phyloP scores from a whole-genome alignment of 2,888 invertebrate species.

The Thymelicus sylvestris region DNA sequence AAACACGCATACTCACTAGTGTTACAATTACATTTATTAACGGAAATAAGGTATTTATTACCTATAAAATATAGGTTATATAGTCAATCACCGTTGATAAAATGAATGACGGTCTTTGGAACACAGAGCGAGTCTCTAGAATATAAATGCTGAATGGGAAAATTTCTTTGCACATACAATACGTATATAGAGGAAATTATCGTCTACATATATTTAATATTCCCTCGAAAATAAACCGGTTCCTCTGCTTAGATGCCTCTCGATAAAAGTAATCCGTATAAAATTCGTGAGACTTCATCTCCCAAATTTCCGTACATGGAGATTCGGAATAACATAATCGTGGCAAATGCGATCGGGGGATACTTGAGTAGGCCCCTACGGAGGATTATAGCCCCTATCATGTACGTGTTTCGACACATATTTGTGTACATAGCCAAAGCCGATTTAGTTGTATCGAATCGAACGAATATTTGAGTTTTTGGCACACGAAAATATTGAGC shows the following conservation, averaged over 20 bases:
- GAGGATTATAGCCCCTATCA: constrained; percentile 25
- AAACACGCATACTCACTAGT: no score
- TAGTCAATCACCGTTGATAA: no score
- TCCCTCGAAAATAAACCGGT: neutral
- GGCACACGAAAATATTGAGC: constrained; percentile 10
- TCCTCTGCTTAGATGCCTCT: neutral
- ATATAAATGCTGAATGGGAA: neutral
- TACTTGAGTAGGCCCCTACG: constrained; percentile 22
- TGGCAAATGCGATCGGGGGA: constrained; percentile 29
- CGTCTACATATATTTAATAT: neutral
- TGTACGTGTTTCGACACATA: constrained; percentile 6
- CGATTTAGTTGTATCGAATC: constrained; percentile 27
- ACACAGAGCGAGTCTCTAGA: no score
- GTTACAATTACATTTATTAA: no score
- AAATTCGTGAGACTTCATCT: constrained; percentile 32
- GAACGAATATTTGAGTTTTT: constrained; percentile 25
- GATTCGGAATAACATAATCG: constrained; percentile 35
- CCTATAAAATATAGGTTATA: no score
- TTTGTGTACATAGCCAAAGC: constrained; percentile 24
- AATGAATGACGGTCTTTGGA: no score
- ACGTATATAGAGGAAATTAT: neutral
- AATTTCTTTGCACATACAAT: neutral
- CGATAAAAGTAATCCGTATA: constrained; percentile 12
- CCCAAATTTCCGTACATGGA: constrained; percentile 32
- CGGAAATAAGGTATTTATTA: no score